These are phyloP conservation scores for Drosophila antonietae DNA, from an alignment of 2,888 invertebrate species.

Conservation along the genomic window DNA sequence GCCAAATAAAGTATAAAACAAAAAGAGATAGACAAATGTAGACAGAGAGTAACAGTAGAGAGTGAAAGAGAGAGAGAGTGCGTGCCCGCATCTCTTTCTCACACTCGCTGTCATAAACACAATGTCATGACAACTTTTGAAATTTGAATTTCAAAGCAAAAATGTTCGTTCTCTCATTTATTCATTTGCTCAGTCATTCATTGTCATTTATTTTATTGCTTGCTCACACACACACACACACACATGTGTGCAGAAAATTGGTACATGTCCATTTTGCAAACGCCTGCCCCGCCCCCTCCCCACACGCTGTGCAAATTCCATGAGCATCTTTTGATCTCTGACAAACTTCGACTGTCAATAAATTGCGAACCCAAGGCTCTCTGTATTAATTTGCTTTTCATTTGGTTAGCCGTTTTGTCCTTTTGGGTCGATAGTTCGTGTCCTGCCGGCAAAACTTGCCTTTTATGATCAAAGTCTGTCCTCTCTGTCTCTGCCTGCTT, in stretches of 20 bases:
- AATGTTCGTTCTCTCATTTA: slow-evolving; percentile 77
- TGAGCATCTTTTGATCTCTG: slow-evolving; percentile 71
- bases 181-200: slow-evolving; percentile 80
- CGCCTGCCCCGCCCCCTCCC: background rate
- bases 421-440: slow-evolving; percentile 56
- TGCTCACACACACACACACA: slow-evolving; percentile 34
- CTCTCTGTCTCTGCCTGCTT: slow-evolving; percentile 14
- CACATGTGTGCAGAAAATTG: slow-evolving; percentile 44
- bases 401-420: slow-evolving; percentile 54
- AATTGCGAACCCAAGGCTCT: slow-evolving; percentile 64
- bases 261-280: slow-evolving; percentile 60
- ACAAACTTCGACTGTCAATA: slow-evolving; percentile 65
- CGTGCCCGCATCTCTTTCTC: background rate
- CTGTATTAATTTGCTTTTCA: slow-evolving; percentile 78
- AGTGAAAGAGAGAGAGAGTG: slow-evolving; percentile 15
- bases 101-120: slow-evolving; percentile 73
- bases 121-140: slow-evolving; percentile 82
- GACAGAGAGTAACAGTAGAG: slow-evolving; percentile 1
- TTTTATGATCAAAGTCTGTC: slow-evolving; percentile 62
- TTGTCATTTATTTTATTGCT: slow-evolving; percentile 81
- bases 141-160: slow-evolving; percentile 81
- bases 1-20: slow-evolving; percentile 42
- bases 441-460: slow-evolving; percentile 29
- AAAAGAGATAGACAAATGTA: slow-evolving; percentile 4
- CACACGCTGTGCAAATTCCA: slow-evolving; percentile 48